A percentile compares a stretch with the other conserved stretches of the same genome.
Evolutionary conservation across 2,113 vertebrate genomes (phyloP).

Genomic region (Osmerus eperlanus): DNA sequence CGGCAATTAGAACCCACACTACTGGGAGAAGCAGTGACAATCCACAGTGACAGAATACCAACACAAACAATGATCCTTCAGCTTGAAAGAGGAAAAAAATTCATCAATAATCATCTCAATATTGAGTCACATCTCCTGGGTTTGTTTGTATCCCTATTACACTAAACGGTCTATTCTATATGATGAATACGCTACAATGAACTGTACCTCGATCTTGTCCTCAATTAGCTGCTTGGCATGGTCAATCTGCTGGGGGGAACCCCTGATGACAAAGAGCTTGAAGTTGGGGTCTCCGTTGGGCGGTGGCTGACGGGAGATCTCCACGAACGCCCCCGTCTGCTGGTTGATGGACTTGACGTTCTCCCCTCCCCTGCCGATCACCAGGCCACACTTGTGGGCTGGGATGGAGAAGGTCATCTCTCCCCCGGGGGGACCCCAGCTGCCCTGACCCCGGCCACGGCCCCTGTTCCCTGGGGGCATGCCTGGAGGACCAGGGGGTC

Average conservation of each 20-base stretch:
- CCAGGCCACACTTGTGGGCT: conserved; percentile 88
- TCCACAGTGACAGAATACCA: too few relatives aligned
- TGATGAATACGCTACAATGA: neutral
- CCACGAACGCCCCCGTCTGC: conserved; percentile 89
- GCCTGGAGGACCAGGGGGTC: conserved; percentile 77
- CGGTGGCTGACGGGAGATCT: conserved; percentile 86
- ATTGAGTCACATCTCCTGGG: too few relatives aligned
- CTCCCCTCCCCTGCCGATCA: conserved; percentile 89
- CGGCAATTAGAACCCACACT: too few relatives aligned
- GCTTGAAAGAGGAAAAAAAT: too few relatives aligned
- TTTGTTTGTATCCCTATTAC: too few relatives aligned
- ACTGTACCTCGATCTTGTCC: conserved; percentile 90
- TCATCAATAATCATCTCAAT: too few relatives aligned
- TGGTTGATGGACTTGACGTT: conserved; percentile 93
- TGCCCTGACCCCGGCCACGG: conserved; percentile 81
- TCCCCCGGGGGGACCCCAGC: conserved; percentile 82
- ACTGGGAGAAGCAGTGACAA: too few relatives aligned
- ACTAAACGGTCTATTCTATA: too few relatives aligned
- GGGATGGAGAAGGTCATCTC: conserved; percentile 92
- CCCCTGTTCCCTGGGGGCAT: conserved; percentile 79
- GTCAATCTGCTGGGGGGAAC: conserved; percentile 89
- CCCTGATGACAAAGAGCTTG: conserved; percentile 87
- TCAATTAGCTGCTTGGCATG: conserved; percentile 94
- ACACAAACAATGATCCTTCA: too few relatives aligned
- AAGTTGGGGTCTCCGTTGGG: conserved; percentile 91